Percentiles rank a stretch among this genome's conserved stretches.
Evolutionary conservation across 1,140 invertebrate species (phyloP).

Genomic region (Ptiloglossa arizonensis): DNA sequence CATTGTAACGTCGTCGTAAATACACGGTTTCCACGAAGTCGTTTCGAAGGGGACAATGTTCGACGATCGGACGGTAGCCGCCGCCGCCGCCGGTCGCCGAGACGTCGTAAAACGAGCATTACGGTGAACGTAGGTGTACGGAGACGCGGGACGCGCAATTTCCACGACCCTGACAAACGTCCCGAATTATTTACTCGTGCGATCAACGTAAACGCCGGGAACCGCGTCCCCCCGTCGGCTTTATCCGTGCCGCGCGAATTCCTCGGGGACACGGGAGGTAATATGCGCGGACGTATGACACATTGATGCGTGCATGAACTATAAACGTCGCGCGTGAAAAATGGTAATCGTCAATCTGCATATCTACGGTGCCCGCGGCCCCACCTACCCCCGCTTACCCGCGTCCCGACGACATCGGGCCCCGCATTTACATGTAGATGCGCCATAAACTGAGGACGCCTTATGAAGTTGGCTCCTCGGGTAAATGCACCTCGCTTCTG

Average conservation of each 20-base stretch:
- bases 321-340: conserved; percentile 52
- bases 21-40: background rate
- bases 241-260: conserved; percentile 12
- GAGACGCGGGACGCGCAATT: conserved; percentile 8
- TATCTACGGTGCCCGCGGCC: background rate
- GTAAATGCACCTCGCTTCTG: background rate
- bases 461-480: conserved; percentile 19
- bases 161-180: conserved; percentile 17
- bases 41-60: background rate
- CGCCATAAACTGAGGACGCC: conserved; percentile 30
- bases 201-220: background rate
- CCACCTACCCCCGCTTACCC: background rate
- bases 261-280: background rate
- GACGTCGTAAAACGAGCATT: conserved; percentile 22
- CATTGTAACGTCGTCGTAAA: background rate
- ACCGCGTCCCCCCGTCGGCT: background rate
- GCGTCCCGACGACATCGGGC: conserved; percentile 10
- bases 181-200: conserved; percentile 26
- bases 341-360: conserved; percentile 50
- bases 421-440: conserved; percentile 42
- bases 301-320: conserved; percentile 42
- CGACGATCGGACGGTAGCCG: conserved; percentile 25
- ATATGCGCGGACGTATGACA: conserved; percentile 30
- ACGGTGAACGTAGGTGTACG: conserved; percentile 3
- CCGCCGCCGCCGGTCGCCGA: no score